A percentile compares a stretch with the other conserved stretches of the same genome.
phyloP scores from a whole-genome alignment of 1,140 invertebrate species.

The Plectus sambesii region DNA sequence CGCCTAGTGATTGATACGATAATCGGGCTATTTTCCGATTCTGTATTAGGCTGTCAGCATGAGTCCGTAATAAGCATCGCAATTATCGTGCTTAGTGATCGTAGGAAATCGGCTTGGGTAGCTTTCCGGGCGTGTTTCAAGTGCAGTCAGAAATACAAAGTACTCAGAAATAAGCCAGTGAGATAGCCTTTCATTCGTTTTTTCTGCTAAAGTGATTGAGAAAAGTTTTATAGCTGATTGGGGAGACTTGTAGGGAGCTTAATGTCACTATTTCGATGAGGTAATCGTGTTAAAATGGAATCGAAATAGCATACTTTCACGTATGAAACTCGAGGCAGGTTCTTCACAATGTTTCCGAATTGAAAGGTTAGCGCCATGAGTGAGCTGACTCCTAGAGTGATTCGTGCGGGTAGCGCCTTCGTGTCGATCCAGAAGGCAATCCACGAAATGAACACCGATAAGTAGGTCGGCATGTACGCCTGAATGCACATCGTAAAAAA shows the following conservation, averaged over 20 bases:
- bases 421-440: slow-evolving; percentile 45
- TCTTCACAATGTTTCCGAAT: slow-evolving; percentile 44
- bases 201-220: not conserved
- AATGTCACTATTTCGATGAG: no score
- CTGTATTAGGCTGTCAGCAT: no score
- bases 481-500: no score
- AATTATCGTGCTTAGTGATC: no score
- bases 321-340: slow-evolving; percentile 38
- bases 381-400: slow-evolving; percentile 37
- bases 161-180: no score
- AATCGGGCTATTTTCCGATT: slow-evolving; percentile 4
- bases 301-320: slow-evolving; percentile 32
- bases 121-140: no score
- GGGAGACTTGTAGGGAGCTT: no score
- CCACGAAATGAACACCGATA: slow-evolving; percentile 31
- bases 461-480: slow-evolving; percentile 37
- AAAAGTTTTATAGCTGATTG: no score
- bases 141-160: no score
- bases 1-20: slow-evolving; percentile 18
- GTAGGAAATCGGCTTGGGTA: no score
- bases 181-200: not conserved
- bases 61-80: no score
- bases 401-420: slow-evolving; percentile 41
- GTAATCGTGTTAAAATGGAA: no score
- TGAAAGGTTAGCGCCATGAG: slow-evolving; percentile 41